A percentile compares a stretch with the other conserved stretches of the same genome.
Conservation (phyloP, 2,797 vertebrate genomes). For the Babyrousa celebensis region DNA sequence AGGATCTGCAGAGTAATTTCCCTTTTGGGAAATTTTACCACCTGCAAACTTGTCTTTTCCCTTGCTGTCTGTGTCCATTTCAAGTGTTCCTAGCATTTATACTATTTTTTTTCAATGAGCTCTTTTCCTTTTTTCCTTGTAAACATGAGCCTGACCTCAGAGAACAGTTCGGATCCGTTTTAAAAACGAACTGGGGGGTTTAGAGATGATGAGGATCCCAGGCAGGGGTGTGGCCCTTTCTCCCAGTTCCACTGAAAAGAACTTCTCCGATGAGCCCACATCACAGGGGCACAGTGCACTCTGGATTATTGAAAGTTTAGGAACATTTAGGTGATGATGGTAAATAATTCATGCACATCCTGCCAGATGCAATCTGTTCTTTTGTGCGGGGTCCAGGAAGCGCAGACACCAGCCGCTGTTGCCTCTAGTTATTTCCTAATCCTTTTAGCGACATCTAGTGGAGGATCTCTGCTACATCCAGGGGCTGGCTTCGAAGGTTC, state of each 20-base stretch:
- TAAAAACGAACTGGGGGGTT: conserved; percentile 58
- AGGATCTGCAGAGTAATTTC: not conserved
- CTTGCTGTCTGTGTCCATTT: not conserved
- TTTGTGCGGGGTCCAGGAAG: conserved; percentile 6
- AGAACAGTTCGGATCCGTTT: conserved; percentile 55
- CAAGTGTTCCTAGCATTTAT: conserved; percentile 15
- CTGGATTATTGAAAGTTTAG: conserved; percentile 63
- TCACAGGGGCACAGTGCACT: not conserved
- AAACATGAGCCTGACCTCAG: conserved; percentile 68
- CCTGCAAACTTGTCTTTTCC: not conserved
- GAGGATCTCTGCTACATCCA: conserved; percentile 8
- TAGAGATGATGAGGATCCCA: conserved; percentile 3
- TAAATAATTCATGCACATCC: conserved; percentile 74
- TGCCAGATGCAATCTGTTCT: conserved; percentile 73
- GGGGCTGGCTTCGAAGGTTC: not conserved
- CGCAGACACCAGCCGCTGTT: not conserved
- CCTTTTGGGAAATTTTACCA: not conserved
- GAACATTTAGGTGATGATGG: conserved; percentile 75
- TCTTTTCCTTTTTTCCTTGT: not conserved
- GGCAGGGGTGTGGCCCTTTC: not conserved
- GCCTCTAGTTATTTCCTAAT: conserved; percentile 66
- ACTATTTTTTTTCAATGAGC: not conserved
- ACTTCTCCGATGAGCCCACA: conserved; percentile 11
- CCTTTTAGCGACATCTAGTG: conserved; percentile 91
- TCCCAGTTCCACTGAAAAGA: not conserved